A percentile compares a stretch with the other conserved stretches of the same genome.
These are phyloP conservation scores for Synergus japonicus DNA, from an alignment of 2,888 invertebrate genomes.

Conservation along the genomic window DNA sequence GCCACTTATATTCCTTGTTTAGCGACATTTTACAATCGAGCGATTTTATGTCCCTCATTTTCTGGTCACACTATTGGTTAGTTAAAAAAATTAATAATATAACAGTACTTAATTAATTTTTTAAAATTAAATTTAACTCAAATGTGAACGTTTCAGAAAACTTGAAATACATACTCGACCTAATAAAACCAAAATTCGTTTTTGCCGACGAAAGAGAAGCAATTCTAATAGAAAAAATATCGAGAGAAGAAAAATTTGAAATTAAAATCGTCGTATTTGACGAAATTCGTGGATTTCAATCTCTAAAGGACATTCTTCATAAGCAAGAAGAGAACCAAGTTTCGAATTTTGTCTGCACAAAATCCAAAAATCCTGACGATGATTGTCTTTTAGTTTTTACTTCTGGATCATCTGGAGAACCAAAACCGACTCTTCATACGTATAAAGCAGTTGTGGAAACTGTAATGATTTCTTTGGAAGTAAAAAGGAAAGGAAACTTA, in stretches of 20 bases:
- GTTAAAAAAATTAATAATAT: neutral
- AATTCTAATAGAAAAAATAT: conserved; percentile 42
- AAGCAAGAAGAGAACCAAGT: conserved; percentile 23
- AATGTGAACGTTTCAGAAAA: conserved; percentile 9
- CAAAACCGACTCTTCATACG: conserved; percentile 59
- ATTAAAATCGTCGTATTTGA: conserved; percentile 50
- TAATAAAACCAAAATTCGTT: conserved; percentile 49
- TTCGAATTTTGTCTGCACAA: neutral
- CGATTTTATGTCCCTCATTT: conserved; percentile 7
- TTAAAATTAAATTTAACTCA: neutral
- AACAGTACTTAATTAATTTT: neutral
- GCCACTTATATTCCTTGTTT: conserved; percentile 25
- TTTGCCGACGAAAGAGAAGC: conserved; percentile 45
- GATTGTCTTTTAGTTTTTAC: conserved; percentile 58
- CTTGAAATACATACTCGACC: conserved; percentile 8
- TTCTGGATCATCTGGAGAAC: conserved; percentile 61
- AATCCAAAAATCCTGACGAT: conserved; percentile 46
- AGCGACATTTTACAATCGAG: conserved; percentile 31
- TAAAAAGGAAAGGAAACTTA: conserved; percentile 31
- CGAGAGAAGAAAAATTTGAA: conserved; percentile 41
- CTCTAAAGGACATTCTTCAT: conserved; percentile 22
- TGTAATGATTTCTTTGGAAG: neutral
- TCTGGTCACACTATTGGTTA: conserved; percentile 13
- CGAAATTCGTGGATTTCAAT: conserved; percentile 40
- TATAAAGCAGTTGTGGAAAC: conserved; percentile 53